Conservation (phyloP, 2,113 vertebrate genomes). For the Paedocypris sp. region DNA sequence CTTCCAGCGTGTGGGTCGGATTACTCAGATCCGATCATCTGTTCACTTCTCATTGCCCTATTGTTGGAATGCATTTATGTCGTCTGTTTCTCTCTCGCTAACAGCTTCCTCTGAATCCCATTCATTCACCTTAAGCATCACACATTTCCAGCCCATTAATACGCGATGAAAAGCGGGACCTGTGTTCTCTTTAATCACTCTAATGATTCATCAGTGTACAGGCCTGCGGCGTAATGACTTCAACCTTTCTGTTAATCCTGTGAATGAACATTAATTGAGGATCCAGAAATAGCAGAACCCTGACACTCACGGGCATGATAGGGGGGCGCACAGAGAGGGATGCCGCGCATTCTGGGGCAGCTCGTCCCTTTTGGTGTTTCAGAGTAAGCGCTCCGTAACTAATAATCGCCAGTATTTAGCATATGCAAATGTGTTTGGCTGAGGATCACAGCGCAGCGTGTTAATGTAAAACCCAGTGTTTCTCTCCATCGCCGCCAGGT, state of each 20-base stretch:
- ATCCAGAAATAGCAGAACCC: background rate
- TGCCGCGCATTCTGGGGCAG: background rate
- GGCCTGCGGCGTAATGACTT: background rate
- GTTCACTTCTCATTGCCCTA: background rate
- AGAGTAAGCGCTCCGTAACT: background rate
- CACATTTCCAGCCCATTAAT: constrained; percentile 20
- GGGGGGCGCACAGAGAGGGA: background rate
- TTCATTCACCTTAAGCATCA: constrained; percentile 9
- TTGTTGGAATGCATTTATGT: background rate
- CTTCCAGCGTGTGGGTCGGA: too few species aligned
- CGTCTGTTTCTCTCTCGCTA: background rate
- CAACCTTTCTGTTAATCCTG: constrained; percentile 17
- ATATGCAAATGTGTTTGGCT: constrained; percentile 5
- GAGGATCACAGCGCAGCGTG: background rate
- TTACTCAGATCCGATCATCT: background rate
- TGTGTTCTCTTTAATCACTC: constrained; percentile 15
- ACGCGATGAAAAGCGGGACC: constrained; percentile 4
- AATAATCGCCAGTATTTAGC: background rate
- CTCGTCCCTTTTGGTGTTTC: background rate
- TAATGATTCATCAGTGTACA: constrained; percentile 4
- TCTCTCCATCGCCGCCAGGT: background rate
- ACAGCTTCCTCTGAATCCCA: background rate
- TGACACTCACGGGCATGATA: background rate
- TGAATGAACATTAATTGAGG: constrained; percentile 1
- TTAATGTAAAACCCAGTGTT: background rate